A percentile compares a stretch with the other conserved stretches of the same genome.
These are phyloP conservation scores for Wasmannia auropunctata DNA, from an alignment of 1,140 invertebrate species.

Conservation along the genomic window DNA sequence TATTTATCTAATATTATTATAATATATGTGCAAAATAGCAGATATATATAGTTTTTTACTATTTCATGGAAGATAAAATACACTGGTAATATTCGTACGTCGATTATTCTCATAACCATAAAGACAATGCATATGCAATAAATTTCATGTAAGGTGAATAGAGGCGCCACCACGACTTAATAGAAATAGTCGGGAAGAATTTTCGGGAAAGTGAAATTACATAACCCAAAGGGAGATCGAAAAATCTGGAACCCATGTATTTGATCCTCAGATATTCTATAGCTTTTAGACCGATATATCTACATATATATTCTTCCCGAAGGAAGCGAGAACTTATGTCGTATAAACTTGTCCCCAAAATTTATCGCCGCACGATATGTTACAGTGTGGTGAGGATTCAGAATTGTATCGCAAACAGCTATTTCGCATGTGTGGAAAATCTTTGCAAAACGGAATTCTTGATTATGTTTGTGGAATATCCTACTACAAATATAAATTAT, in stretches of 20 bases:
- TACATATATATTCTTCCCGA: slow-evolving; percentile 17
- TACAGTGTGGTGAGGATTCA: neutral
- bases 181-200: slow-evolving; percentile 48
- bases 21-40: neutral
- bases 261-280: slow-evolving; percentile 14
- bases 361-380: slow-evolving; percentile 6
- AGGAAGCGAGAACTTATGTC: slow-evolving; percentile 44
- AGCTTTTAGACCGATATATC: neutral
- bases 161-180: neutral
- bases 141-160: slow-evolving; percentile 14
- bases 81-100: neutral
- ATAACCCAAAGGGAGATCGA: neutral
- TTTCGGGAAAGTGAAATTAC: slow-evolving; percentile 45
- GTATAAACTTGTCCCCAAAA: slow-evolving; percentile 31
- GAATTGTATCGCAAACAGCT: slow-evolving; percentile 3
- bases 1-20: neutral
- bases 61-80: neutral
- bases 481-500: neutral
- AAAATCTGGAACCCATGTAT: slow-evolving; percentile 36
- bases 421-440: slow-evolving; percentile 14
- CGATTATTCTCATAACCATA: neutral
- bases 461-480: neutral
- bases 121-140: neutral
- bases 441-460: neutral
- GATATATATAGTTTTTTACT: neutral